Conservation (phyloP, 1,140 invertebrate genomes). For the Psix sp. region DNA sequence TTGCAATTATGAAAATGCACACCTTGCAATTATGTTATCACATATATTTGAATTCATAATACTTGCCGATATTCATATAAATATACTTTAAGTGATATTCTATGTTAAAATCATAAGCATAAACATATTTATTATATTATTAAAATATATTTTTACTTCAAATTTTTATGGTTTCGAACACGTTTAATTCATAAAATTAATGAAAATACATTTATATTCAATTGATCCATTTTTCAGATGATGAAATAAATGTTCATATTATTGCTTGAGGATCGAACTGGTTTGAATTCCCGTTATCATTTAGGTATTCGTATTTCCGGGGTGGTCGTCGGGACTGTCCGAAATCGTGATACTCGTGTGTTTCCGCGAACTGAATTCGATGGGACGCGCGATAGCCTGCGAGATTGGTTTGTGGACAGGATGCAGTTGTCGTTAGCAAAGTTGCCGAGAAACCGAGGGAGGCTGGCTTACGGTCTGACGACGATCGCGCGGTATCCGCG, state of each 20-base stretch:
- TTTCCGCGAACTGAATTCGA: constrained; percentile 62
- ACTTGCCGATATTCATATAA: no score
- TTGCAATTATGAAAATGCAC: no score
- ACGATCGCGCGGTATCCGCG: constrained; percentile 58
- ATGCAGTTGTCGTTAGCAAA: constrained; percentile 65
- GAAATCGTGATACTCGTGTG: constrained; percentile 57
- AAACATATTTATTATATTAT: no score
- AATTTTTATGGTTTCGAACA: no score
- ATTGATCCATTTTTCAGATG: not conserved
- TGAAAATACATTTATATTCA: no score
- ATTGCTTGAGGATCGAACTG: constrained; percentile 15
- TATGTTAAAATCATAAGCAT: no score
- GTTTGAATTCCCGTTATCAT: constrained; percentile 42
- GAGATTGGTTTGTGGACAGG: constrained; percentile 63
- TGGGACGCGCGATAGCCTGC: constrained; percentile 65
- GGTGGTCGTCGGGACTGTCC: constrained; percentile 28
- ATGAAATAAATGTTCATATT: not conserved
- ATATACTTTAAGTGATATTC: no score
- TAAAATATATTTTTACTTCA: no score
- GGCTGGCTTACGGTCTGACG: constrained; percentile 53
- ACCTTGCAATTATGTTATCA: no score
- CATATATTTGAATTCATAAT: no score
- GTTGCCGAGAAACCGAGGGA: constrained; percentile 33
- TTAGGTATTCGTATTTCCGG: constrained; percentile 58
- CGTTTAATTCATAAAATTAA: no score